phyloP scores from a whole-genome alignment of 1,140 invertebrate genomes.

The Drosophila hydei region DNA sequence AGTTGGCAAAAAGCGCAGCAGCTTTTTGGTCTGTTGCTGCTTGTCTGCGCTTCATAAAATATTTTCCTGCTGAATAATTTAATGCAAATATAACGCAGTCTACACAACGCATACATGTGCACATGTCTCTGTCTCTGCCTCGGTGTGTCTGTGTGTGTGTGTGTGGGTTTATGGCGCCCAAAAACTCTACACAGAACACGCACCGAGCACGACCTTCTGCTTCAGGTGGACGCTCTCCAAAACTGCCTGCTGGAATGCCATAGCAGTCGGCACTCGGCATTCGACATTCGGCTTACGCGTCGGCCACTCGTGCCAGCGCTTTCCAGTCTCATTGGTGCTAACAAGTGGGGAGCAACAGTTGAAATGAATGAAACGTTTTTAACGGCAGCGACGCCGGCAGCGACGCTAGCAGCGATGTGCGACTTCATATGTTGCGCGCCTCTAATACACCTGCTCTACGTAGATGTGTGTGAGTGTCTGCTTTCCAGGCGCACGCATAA shows the following conservation, averaged over 20 bases:
- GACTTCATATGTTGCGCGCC: slow-evolving; percentile 72
- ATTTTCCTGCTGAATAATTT: slow-evolving; percentile 72
- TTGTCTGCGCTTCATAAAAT: slow-evolving; percentile 60
- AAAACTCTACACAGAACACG: slow-evolving; percentile 46
- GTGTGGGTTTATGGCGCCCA: slow-evolving; percentile 9
- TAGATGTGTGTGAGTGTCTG: slow-evolving; percentile 3
- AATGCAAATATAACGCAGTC: slow-evolving; percentile 79
- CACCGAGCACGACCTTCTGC: slow-evolving; percentile 7
- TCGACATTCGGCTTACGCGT: not conserved
- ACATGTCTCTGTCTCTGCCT: not conserved
- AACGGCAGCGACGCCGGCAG: slow-evolving; percentile 26
- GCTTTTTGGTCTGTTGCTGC: slow-evolving; percentile 16
- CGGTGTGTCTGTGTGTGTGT: too few species aligned
- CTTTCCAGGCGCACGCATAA: slow-evolving; percentile 21
- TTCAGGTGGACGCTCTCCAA: slow-evolving; percentile 36
- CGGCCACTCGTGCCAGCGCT: slow-evolving; percentile 3
- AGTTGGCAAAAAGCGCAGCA: slow-evolving; percentile 66
- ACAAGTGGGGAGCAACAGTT: slow-evolving; percentile 80
- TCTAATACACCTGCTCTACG: slow-evolving; percentile 48
- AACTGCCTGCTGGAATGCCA: slow-evolving; percentile 25
- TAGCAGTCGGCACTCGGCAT: not conserved
- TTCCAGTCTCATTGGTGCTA: slow-evolving; percentile 64
- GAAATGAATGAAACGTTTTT: slow-evolving; percentile 72
- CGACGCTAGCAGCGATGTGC: slow-evolving; percentile 1
- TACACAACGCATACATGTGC: slow-evolving; percentile 46